A percentile compares a stretch with the other conserved stretches of the same genome.
Conservation (phyloP, 2,888 invertebrate species). For the Sialis lutaria region DNA sequence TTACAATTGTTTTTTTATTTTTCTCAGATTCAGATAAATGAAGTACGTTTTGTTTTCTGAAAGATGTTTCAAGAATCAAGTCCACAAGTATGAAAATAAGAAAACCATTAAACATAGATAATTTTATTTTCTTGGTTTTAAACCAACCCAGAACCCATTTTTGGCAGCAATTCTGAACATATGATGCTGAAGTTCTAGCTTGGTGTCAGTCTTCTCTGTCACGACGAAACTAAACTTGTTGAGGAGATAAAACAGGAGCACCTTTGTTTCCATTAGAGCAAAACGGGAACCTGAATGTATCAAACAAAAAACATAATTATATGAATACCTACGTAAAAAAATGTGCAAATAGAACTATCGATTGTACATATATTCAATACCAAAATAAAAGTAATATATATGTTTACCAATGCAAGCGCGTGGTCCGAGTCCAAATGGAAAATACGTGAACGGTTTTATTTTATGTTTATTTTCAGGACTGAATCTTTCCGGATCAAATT, state of each 20-base stretch:
- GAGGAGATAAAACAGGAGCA: neutral
- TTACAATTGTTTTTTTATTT: too few species aligned
- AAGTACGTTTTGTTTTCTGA: too few species aligned
- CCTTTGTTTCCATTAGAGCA: constrained; percentile 4
- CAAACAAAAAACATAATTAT: neutral
- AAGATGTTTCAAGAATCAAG: too few species aligned
- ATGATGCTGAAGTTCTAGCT: neutral
- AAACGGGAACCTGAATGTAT: constrained; percentile 3
- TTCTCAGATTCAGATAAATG: too few species aligned
- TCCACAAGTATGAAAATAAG: too few species aligned
- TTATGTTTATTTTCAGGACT: constrained; percentile 28
- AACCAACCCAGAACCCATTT: constrained; percentile 1
- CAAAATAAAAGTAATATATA: neutral
- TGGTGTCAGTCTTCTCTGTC: constrained; percentile 2
- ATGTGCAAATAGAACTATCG: too few species aligned
- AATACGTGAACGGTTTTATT: constrained; percentile 27
- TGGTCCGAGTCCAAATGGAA: constrained; percentile 28
- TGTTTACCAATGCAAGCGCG: constrained; percentile 17
- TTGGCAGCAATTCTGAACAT: neutral
- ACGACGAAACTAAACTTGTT: neutral
- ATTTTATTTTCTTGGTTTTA: neutral
- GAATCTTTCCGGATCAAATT: constrained; percentile 32
- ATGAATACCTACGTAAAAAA: too few species aligned
- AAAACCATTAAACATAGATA: too few species aligned
- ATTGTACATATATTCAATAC: neutral